Evolutionary conservation across 2,888 invertebrate genomes (phyloP).

Genomic region (Nineta flava): DNA sequence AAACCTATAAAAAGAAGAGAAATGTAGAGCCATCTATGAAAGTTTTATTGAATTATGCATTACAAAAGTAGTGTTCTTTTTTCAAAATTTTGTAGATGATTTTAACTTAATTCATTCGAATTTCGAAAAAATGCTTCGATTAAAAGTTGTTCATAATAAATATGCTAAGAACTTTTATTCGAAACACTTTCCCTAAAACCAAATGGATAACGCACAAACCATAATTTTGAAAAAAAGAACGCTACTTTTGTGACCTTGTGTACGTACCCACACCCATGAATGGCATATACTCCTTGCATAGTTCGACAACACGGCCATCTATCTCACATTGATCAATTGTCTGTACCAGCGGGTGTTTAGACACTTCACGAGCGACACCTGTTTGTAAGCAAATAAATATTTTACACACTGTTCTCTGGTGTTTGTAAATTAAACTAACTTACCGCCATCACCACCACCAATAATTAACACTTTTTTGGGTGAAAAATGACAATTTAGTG

Average conservation of each 20-base stretch:
- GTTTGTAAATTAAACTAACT: not conserved
- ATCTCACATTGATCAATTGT: conserved; percentile 85
- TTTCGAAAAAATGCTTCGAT: no score
- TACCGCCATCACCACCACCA: conserved; percentile 90
- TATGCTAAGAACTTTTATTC: no score
- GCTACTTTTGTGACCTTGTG: no score
- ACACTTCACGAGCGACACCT: conserved; percentile 82
- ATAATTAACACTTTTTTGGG: conserved; percentile 88
- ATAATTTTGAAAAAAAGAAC: not conserved
- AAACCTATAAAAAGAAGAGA: conserved; percentile 39
- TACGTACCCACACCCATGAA: conserved; percentile 53
- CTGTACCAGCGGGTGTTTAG: conserved; percentile 81
- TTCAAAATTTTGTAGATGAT: no score
- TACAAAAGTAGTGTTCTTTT: not conserved
- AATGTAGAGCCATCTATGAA: not conserved
- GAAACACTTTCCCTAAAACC: no score
- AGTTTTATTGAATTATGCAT: not conserved
- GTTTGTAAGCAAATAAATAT: not conserved
- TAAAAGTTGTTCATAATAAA: no score
- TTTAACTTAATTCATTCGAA: no score
- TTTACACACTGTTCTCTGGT: not conserved
- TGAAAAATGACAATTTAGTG: conserved; percentile 77
- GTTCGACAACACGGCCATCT: conserved; percentile 78
- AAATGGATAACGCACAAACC: no score
- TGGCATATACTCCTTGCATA: conserved; percentile 77